These are phyloP conservation scores for Leptobrachium ailaonicum DNA, from an alignment of 2,113 vertebrate genomes.

Conservation along the genomic window DNA sequence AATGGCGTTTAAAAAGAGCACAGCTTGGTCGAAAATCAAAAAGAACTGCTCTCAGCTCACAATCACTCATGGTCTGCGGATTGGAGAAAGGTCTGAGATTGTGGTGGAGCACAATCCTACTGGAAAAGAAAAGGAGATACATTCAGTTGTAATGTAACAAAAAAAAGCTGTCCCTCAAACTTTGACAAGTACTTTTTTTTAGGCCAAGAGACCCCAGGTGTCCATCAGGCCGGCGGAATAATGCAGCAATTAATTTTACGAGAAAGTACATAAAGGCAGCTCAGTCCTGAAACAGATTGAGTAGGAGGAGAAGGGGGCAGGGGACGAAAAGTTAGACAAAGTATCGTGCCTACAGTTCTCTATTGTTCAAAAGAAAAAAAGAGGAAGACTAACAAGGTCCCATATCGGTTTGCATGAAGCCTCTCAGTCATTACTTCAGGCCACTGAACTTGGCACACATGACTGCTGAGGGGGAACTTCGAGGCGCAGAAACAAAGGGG, in stretches of 20 bases:
- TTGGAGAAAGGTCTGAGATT: too few relatives aligned
- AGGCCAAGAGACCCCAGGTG: not conserved
- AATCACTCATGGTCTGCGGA: too few relatives aligned
- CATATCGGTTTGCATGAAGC: conserved; percentile 12
- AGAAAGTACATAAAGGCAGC: not conserved
- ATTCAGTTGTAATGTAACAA: too few relatives aligned
- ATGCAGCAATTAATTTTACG: not conserved
- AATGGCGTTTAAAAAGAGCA: too few relatives aligned
- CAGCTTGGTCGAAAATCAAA: too few relatives aligned
- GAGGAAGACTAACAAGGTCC: too few relatives aligned
- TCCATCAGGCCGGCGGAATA: not conserved
- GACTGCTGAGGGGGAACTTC: not conserved
- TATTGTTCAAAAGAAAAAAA: conserved; percentile 18
- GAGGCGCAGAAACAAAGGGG: conserved; percentile 19
- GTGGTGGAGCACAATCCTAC: too few relatives aligned
- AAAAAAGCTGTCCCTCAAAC: not conserved
- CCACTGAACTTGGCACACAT: conserved; percentile 43
- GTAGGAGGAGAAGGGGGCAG: conserved; percentile 14
- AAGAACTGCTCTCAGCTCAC: too few relatives aligned
- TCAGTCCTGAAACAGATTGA: conserved; percentile 31
- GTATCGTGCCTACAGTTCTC: not conserved
- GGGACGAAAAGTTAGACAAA: not conserved
- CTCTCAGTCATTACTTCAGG: conserved; percentile 41
- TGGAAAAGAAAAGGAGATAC: too few relatives aligned
- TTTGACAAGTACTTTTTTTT: not conserved